Conservation (phyloP, 2,888 invertebrate species). For the Pristionchus exspectatus region DNA sequence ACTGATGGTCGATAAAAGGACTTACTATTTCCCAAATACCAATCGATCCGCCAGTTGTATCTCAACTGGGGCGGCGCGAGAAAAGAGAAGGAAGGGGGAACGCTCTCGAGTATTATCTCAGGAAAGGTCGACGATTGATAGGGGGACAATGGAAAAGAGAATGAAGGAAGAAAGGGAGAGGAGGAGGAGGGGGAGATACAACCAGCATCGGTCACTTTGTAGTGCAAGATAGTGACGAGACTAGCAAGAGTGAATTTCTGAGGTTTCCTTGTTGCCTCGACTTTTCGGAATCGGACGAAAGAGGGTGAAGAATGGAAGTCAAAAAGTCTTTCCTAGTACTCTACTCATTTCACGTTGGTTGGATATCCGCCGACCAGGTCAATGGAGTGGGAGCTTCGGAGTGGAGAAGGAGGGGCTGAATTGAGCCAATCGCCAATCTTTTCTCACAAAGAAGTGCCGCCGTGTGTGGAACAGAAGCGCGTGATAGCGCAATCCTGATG, state of each 20-base stretch:
- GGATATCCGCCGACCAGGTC: neutral
- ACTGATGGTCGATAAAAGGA: neutral
- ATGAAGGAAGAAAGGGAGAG: neutral
- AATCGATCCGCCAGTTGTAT: neutral
- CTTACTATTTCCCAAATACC: neutral
- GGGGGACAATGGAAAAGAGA: neutral
- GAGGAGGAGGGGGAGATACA: neutral
- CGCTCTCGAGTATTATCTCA: neutral
- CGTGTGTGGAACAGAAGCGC: neutral
- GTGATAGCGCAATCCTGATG: constrained; percentile 9
- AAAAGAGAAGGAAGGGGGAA: neutral
- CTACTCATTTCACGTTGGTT: neutral
- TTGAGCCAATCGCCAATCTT: constrained; percentile 10
- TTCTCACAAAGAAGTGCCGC: constrained; percentile 20
- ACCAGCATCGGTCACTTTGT: neutral
- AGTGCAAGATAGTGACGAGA: neutral
- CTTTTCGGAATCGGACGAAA: too few species aligned
- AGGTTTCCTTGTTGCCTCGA: neutral
- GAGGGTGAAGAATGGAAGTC: too few species aligned
- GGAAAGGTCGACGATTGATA: constrained; percentile 36
- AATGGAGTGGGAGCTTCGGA: neutral
- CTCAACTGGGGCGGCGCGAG: neutral
- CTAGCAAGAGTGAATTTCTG: neutral
- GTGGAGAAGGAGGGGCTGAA: neutral
- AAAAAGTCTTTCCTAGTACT: neutral